A percentile compares a stretch with the other conserved stretches of the same genome.
Evolutionary conservation across 2,113 vertebrate genomes (phyloP).

Genomic region (Mungos mungo): DNA sequence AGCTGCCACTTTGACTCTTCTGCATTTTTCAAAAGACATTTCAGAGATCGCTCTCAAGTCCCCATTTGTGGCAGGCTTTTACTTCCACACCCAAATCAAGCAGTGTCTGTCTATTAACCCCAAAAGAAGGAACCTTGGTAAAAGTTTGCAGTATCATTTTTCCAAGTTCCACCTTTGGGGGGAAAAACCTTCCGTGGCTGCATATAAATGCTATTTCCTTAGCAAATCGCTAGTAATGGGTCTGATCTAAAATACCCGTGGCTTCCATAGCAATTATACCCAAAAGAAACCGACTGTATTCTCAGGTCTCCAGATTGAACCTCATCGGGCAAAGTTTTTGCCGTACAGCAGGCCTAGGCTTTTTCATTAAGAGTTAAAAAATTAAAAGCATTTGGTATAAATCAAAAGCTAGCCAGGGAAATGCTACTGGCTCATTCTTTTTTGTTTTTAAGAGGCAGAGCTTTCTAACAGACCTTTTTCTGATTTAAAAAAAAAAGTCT

Average conservation of each 20-base stretch:
- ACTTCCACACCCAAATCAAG: not conserved
- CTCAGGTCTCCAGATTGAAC: not conserved
- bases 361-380: conserved; percentile 2
- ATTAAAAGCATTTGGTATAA: not conserved
- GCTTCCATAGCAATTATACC: not conserved
- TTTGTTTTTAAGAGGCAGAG: not conserved
- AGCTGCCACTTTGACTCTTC: not conserved
- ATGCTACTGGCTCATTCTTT: not conserved
- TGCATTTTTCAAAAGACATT: conserved; percentile 29
- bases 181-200: not conserved
- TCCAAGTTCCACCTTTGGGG: not conserved
- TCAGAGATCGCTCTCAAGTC: not conserved
- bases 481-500: not conserved
- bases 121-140: not conserved
- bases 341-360: not conserved
- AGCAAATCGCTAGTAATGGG: not conserved
- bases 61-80: not conserved
- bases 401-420: not conserved
- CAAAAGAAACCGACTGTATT: not conserved
- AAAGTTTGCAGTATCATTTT: not conserved
- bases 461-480: not conserved
- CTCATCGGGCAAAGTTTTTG: not conserved
- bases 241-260: not conserved
- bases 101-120: not conserved
- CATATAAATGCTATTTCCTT: not conserved